These are phyloP conservation scores for Neodiprion lecontei DNA, from an alignment of 1,140 invertebrate genomes.

Conservation along the genomic window DNA sequence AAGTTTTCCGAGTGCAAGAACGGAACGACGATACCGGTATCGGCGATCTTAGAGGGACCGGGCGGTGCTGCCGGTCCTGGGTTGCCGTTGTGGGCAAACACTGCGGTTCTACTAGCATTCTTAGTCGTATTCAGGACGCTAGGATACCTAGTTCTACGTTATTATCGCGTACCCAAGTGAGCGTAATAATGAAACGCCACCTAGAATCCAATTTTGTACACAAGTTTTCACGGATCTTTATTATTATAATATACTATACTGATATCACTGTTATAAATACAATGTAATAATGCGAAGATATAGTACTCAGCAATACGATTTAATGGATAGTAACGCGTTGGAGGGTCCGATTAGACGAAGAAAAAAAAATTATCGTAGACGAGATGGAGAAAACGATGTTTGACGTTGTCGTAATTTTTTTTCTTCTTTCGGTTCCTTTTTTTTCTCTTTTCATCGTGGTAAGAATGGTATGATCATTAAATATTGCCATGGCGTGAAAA, in stretches of 20 bases:
- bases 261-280: background rate
- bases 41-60: slow-evolving; percentile 73
- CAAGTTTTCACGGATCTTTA: slow-evolving; percentile 37
- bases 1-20: slow-evolving; percentile 71
- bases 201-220: slow-evolving; percentile 39
- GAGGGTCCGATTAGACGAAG: too few species aligned
- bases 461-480: slow-evolving; percentile 39
- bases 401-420: background rate
- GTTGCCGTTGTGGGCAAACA: slow-evolving; percentile 78
- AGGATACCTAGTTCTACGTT: slow-evolving; percentile 79
- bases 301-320: slow-evolving; percentile 7
- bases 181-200: slow-evolving; percentile 15
- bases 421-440: too few species aligned
- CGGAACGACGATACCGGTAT: slow-evolving; percentile 69
- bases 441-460: slow-evolving; percentile 29
- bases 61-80: slow-evolving; percentile 63
- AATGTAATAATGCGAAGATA: background rate
- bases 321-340: background rate
- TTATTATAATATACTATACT: slow-evolving; percentile 18
- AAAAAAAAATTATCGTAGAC: background rate
- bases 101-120: slow-evolving; percentile 75
- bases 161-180: slow-evolving; percentile 73
- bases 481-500: slow-evolving; percentile 11
- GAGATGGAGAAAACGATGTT: background rate
- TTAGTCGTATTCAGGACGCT: slow-evolving; percentile 76